These are phyloP conservation scores for Laticauda colubrina DNA, from an alignment of 2,113 vertebrate species.

Conservation along the genomic window DNA sequence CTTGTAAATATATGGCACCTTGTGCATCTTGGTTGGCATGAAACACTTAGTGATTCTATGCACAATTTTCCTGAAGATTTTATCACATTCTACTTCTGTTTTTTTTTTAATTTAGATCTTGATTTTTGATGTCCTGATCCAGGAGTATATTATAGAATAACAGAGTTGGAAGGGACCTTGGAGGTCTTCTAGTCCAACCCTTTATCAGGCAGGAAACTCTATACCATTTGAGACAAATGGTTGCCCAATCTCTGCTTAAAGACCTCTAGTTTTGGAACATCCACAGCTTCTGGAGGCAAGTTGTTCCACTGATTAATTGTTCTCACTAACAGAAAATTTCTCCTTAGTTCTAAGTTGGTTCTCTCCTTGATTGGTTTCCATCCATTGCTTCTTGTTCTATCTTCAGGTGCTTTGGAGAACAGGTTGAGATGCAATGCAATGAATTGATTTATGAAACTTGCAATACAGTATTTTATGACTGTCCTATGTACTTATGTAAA, in stretches of 20 bases:
- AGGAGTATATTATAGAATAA: background rate
- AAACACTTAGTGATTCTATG: background rate
- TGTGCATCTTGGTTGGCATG: background rate
- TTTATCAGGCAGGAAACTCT: background rate
- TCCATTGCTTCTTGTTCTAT: background rate
- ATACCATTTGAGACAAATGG: no score
- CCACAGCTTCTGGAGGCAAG: background rate
- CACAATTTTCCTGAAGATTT: background rate
- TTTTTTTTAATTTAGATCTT: background rate
- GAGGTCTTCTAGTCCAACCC: background rate
- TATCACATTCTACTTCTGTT: background rate
- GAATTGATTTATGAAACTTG: background rate
- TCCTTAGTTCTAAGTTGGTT: background rate
- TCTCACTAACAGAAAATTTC: background rate
- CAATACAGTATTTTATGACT: background rate
- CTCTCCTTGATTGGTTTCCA: background rate
- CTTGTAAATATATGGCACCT: background rate
- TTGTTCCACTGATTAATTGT: background rate
- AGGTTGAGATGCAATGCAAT: background rate
- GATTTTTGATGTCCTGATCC: background rate
- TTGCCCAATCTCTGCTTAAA: background rate
- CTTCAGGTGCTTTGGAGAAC: background rate
- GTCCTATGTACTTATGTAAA: background rate
- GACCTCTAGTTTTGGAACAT: background rate
- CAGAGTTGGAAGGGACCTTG: background rate